A percentile compares a stretch with the other conserved stretches of the same genome.
phyloP scores from a whole-genome alignment of 2,113 vertebrate species.

The Procavia capensis region DNA sequence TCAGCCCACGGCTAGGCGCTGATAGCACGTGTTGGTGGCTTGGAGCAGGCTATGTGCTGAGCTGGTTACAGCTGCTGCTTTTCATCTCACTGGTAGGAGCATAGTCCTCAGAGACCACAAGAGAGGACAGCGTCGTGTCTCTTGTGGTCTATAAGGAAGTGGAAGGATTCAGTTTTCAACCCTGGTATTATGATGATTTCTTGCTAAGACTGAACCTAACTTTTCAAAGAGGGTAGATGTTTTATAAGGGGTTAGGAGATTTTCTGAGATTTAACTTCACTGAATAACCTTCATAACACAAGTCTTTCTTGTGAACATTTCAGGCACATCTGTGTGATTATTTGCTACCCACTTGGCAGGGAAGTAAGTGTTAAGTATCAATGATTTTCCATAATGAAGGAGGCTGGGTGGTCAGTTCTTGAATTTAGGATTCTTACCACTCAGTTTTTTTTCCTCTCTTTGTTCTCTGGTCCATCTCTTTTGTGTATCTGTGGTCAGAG shows the following conservation, averaged over 20 bases:
- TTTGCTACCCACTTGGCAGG: slow-evolving; percentile 3
- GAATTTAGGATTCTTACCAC: slow-evolving; percentile 26
- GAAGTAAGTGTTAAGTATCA: neutral
- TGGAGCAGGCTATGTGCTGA: neutral
- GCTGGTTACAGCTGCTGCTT: slow-evolving; percentile 33
- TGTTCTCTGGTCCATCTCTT: neutral
- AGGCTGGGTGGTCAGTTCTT: neutral
- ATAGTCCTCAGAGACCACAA: neutral
- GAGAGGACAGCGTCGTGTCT: neutral
- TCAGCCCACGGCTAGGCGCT: slow-evolving; percentile 1
- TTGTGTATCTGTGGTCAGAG: neutral
- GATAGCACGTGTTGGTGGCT: slow-evolving; percentile 23
- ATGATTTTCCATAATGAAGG: slow-evolving; percentile 33
- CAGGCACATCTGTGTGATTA: slow-evolving; percentile 42
- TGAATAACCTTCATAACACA: slow-evolving; percentile 20
- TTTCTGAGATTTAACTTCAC: slow-evolving; percentile 53
- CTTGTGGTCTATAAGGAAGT: slow-evolving; percentile 35
- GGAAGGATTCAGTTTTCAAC: slow-evolving; percentile 47
- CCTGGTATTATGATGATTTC: slow-evolving; percentile 29
- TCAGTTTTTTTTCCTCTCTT: neutral
- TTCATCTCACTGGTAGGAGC: neutral
- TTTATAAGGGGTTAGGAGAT: slow-evolving; percentile 57
- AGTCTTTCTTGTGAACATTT: slow-evolving; percentile 58
- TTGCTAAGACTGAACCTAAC: slow-evolving; percentile 62
- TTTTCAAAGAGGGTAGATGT: slow-evolving; percentile 27